phyloP scores from a whole-genome alignment of 2,888 invertebrate genomes.

The Caenorhabditis angaria region DNA sequence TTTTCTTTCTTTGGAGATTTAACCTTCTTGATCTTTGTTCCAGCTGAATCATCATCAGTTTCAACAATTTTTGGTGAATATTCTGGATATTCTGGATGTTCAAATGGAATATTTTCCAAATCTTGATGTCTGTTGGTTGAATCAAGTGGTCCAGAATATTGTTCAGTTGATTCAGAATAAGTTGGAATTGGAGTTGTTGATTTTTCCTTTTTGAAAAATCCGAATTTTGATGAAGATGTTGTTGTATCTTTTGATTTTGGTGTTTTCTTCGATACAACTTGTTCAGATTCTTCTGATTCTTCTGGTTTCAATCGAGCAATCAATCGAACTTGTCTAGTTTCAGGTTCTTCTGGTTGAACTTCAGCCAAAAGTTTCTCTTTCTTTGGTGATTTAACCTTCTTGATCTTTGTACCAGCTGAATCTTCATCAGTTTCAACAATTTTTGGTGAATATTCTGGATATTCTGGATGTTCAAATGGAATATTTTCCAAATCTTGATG shows the following conservation, averaged over 20 bases:
- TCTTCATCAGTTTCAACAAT: conserved; percentile 7
- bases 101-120: conserved; percentile 26
- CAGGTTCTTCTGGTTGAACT: conserved; percentile 18
- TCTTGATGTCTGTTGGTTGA: conserved; percentile 21
- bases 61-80: conserved; percentile 25
- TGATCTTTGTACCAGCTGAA: not conserved
- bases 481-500: conserved; percentile 18
- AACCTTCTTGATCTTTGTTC: no score
- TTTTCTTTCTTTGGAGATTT: no score
- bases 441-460: no score
- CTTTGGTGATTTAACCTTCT: conserved; percentile 2
- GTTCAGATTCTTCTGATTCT: conserved; percentile 12
- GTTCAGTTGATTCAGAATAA: conserved; percentile 9
- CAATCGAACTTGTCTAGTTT: conserved; percentile 26
- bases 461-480: no score
- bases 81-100: conserved; percentile 14
- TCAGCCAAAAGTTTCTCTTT: no score
- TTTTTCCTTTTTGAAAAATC: conserved; percentile 6
- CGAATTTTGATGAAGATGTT: conserved; percentile 12
- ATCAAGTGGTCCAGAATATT: conserved; percentile 33
- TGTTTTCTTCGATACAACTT: conserved; percentile 15
- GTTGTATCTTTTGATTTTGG: conserved; percentile 16
- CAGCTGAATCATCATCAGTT: no score
- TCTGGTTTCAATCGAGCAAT: conserved; percentile 35
- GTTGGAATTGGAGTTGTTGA: not conserved